These are phyloP conservation scores for Heliconius hewitsoni DNA, from an alignment of 1,140 invertebrate species.

Conservation along the genomic window DNA sequence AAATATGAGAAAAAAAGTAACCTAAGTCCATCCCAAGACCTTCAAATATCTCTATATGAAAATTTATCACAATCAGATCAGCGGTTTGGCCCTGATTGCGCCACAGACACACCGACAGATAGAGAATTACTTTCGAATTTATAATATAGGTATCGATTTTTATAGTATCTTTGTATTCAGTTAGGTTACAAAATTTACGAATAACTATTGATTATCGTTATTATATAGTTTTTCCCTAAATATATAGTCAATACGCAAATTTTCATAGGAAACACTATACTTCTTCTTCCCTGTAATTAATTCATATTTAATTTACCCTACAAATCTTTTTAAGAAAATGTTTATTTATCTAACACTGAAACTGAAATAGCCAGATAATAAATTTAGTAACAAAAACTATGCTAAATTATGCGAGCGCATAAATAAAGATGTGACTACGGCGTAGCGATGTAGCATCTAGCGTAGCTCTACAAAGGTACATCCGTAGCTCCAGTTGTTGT, in stretches of 20 bases:
- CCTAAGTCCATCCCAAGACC: too few species aligned
- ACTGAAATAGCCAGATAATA: conserved; percentile 40
- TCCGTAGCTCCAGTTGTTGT: conserved; percentile 54
- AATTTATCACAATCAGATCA: too few species aligned
- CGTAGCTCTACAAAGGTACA: conserved; percentile 58
- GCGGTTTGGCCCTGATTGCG: too few species aligned
- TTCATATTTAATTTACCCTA: not conserved
- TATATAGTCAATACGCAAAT: not conserved
- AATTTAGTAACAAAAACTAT: conserved; percentile 50
- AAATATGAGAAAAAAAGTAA: too few species aligned
- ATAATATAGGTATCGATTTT: too few species aligned
- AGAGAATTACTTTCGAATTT: too few species aligned
- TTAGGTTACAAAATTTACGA: too few species aligned
- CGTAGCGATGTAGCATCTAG: conserved; percentile 57
- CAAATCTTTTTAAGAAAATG: conserved; percentile 15
- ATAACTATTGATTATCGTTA: too few species aligned
- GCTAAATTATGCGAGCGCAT: conserved; percentile 52
- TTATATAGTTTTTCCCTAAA: too few species aligned
- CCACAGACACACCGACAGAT: too few species aligned
- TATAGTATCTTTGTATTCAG: too few species aligned
- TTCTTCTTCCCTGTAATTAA: not conserved
- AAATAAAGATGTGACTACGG: conserved; percentile 54
- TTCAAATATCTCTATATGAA: too few species aligned
- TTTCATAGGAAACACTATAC: not conserved
- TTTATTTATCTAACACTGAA: conserved; percentile 37